Evolutionary conservation across 2,888 invertebrate species (phyloP).

Genomic region (Drosophila falleni): DNA sequence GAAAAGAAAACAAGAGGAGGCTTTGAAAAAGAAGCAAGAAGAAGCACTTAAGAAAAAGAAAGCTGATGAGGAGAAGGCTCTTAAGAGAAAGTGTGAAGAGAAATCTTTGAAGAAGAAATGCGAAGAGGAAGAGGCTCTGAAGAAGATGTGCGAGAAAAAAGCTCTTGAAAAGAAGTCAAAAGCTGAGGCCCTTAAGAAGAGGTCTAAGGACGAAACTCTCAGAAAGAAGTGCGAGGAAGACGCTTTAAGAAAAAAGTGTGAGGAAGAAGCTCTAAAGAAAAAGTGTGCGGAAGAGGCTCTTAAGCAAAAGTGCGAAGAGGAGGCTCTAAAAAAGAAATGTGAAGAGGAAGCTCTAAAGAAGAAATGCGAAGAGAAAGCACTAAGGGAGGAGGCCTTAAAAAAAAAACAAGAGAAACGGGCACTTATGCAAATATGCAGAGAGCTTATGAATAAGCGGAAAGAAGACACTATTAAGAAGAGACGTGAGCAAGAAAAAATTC

Average conservation of each 20-base stretch:
- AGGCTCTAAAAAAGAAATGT: neutral
- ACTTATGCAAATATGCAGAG: neutral
- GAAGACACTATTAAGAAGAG: conserved; percentile 1
- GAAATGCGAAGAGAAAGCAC: neutral
- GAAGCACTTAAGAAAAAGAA: neutral
- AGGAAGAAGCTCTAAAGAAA: neutral
- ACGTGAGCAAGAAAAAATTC: neutral
- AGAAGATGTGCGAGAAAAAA: neutral
- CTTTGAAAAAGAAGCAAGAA: neutral
- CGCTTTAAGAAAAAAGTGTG: neutral
- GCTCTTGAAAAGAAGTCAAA: neutral
- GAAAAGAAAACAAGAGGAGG: neutral
- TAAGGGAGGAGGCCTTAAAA: neutral
- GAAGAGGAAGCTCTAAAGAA: neutral
- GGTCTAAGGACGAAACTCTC: neutral
- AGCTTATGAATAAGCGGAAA: neutral
- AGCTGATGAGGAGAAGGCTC: neutral
- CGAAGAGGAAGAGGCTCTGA: neutral
- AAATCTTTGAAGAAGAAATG: neutral
- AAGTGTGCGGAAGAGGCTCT: neutral
- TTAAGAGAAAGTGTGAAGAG: neutral
- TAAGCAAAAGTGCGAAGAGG: neutral
- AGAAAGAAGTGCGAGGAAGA: neutral
- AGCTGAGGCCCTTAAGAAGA: neutral
- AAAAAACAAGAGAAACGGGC: neutral